Base-by-base conservation (phyloP, 2,113 vertebrate genomes). In the Leucopternis melanops region DNA sequence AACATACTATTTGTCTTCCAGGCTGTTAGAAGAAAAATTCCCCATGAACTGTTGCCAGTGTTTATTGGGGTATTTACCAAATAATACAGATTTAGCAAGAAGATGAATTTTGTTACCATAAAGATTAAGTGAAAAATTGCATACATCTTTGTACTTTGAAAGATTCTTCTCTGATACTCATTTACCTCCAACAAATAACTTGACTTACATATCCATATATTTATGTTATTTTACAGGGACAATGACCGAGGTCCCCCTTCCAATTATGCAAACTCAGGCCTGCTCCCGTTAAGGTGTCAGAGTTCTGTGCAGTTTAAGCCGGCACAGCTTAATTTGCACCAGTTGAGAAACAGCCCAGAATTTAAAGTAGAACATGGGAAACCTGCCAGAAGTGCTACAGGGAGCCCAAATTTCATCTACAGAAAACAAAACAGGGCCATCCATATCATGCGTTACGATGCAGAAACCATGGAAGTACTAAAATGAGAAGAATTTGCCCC, bases 1-100 rank as follows among this genome's bases (percentile, higher is more conserved):
- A 97, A 97, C 89, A 96, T 81, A 86, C 66, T 96, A 92, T 97
- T 98, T 97, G 96, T 95, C 88, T 96, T 97, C 88, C 69, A 95
- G 90, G 69, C 89, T 81, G 45, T 96, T 97, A 95, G 97, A 95
- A 93, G 65, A 94, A 97, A 97, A 95, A 94, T 47, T 80, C 92
- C 73, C 58, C 92, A 77, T 86, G 75, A 97, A 95, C 88, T 92
- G 94, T 74, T 97, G 94, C 94, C 96, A 98, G 52, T 25, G 44
- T 92, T 95, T 96, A 95, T 84, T 84, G 90, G 65, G 22, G 45
- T 89, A 89, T 94, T 94, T 95, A 96, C 79, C 80, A 96, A 94
- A 95, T 88, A 96, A 82, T 42, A 72, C 26, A 79, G 55, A 93
- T 91, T 94, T 93, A 95, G 82, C 72, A 71, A 94, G 81, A 94